phyloP scores from a whole-genome alignment of 2,888 invertebrate genomes.

The Cheilosia urbana region DNA sequence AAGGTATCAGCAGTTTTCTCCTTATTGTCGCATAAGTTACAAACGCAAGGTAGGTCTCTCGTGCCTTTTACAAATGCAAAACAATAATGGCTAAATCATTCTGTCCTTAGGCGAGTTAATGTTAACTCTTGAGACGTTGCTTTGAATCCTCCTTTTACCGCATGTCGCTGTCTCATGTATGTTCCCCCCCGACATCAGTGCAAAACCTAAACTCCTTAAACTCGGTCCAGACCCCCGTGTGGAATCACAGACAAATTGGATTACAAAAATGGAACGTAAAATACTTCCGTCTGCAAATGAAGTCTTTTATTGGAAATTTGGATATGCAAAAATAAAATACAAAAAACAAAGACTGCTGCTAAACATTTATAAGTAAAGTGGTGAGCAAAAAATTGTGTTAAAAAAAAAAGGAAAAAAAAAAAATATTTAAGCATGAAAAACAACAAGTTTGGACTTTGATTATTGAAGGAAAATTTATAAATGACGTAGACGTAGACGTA shows the following conservation, averaged over 20 bases:
- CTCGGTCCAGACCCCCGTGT: background rate
- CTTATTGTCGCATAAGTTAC: constrained; percentile 5
- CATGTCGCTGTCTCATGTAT: constrained; percentile 9
- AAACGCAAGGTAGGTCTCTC: constrained; percentile 28
- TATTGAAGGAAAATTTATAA: constrained; percentile 37
- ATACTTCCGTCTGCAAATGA: constrained; percentile 2
- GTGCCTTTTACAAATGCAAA: background rate
- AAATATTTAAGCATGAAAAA: background rate
- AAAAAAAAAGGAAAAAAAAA: background rate
- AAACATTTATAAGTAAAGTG: constrained; percentile 8
- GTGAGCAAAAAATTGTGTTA: constrained; percentile 19
- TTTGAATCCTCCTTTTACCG: constrained; percentile 12
- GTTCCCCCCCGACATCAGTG: background rate
- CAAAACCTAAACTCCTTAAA: background rate
- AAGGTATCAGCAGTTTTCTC: constrained; percentile 43
- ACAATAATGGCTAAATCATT: constrained; percentile 6
- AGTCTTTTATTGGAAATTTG: constrained; percentile 2
- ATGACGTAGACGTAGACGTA: constrained; percentile 21
- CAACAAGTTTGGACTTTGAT: constrained; percentile 36
- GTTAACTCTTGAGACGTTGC: constrained; percentile 29
- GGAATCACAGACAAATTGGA: constrained; percentile 13
- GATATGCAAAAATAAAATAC: background rate
- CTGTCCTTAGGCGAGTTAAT: constrained; percentile 23
- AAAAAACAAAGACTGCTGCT: constrained; percentile 8
- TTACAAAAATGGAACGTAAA: background rate